A percentile compares a stretch with the other conserved stretches of the same genome.
Evolutionary conservation across 2,888 invertebrate genomes (phyloP).

Genomic region (Itoplectis maculator): DNA sequence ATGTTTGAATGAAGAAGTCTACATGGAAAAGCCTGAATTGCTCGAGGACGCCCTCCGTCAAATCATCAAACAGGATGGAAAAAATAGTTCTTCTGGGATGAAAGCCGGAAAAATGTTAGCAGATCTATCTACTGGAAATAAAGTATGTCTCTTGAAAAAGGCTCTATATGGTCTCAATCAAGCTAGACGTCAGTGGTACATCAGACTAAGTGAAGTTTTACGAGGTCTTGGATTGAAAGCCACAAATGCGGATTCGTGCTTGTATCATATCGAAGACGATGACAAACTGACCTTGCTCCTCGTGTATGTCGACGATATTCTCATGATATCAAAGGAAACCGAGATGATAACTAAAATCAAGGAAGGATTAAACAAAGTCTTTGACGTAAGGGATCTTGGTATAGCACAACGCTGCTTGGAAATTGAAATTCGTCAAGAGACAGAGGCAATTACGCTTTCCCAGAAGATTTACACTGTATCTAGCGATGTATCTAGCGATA

Average conservation of each 20-base stretch:
- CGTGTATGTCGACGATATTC: background rate
- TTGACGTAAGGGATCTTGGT: background rate
- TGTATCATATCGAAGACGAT: background rate
- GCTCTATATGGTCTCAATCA: background rate
- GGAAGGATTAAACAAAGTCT: background rate
- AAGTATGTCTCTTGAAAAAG: background rate
- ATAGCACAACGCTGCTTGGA: background rate
- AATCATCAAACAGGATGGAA: background rate
- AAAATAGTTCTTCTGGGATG: background rate
- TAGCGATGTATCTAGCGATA: background rate
- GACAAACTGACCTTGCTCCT: background rate
- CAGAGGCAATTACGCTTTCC: background rate
- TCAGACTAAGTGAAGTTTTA: background rate
- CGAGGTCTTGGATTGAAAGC: background rate
- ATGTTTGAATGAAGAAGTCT: conserved; percentile 56
- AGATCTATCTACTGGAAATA: background rate
- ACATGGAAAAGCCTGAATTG: conserved; percentile 63
- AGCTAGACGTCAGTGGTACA: background rate
- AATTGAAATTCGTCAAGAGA: background rate
- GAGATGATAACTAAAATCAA: background rate
- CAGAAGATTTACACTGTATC: background rate
- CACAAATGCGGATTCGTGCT: background rate
- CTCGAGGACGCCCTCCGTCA: background rate
- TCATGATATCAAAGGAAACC: background rate
- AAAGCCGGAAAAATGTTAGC: background rate